A percentile compares a stretch with the other conserved stretches of the same genome.
Conservation (phyloP, 1,140 invertebrate species). For the Cydia splendana region DNA sequence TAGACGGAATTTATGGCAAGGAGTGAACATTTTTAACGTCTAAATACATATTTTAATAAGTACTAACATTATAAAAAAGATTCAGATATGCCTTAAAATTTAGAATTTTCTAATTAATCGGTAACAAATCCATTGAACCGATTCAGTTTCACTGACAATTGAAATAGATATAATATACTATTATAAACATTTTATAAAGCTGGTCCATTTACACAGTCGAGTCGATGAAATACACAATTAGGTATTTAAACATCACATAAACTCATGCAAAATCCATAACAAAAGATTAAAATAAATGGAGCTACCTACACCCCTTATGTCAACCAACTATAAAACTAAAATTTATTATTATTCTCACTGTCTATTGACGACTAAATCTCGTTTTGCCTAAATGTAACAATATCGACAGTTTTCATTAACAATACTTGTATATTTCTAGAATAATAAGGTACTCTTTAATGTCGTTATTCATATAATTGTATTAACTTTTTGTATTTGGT, state of each 20-base stretch:
- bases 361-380: conserved; percentile 26
- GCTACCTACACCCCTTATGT: conserved; percentile 12
- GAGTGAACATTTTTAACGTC: conserved; percentile 23
- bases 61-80: conserved; percentile 25
- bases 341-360: conserved; percentile 33
- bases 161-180: conserved; percentile 45
- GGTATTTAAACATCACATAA: conserved; percentile 63
- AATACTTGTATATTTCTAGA: conserved; percentile 41
- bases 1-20: background rate
- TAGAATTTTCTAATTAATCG: conserved; percentile 28
- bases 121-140: conserved; percentile 16
- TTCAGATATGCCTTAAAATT: conserved; percentile 40
- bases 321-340: conserved; percentile 8
- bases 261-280: conserved; percentile 62
- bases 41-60: background rate
- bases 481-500: conserved; percentile 1
- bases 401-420: conserved; percentile 49
- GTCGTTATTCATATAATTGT: conserved; percentile 9
- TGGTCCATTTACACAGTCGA: conserved; percentile 68
- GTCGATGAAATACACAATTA: conserved; percentile 33
- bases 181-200: conserved; percentile 54
- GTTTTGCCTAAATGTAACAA: conserved; percentile 35
- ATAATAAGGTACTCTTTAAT: conserved; percentile 36
- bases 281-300: conserved; percentile 38
- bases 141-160: conserved; percentile 64